Conservation (phyloP, 2,113 vertebrate species). For the Saguinus midas region DNA sequence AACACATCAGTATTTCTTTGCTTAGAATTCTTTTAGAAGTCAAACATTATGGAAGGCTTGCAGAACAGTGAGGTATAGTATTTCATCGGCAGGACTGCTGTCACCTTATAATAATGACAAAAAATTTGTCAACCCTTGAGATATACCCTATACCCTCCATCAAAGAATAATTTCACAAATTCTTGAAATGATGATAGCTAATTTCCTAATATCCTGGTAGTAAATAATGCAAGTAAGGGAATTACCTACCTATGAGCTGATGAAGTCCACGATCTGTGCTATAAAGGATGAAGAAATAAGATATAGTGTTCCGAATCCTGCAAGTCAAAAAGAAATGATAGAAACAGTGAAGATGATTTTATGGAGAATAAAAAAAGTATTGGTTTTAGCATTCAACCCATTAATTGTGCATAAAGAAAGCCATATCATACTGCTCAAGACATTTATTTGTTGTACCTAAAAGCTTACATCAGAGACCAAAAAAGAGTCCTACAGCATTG, state of each 20-base stretch:
- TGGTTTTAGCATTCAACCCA: background rate
- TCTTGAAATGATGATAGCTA: background rate
- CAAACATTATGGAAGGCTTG: background rate
- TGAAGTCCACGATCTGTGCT: background rate
- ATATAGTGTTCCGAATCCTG: background rate
- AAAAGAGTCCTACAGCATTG: background rate
- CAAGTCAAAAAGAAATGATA: background rate
- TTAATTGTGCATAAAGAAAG: background rate
- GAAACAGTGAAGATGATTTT: background rate
- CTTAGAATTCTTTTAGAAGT: background rate
- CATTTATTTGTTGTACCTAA: background rate
- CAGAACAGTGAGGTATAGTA: background rate
- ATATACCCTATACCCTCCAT: background rate
- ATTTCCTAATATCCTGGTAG: background rate
- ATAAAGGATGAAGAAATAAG: constrained; percentile 10
- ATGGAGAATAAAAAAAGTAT: background rate
- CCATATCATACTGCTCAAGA: background rate
- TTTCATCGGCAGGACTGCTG: background rate
- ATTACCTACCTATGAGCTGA: background rate
- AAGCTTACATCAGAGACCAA: background rate
- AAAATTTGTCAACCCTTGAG: background rate
- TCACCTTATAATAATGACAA: background rate
- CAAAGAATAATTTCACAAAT: background rate
- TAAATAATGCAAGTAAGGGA: background rate
- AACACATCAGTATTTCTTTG: background rate